Evolutionary conservation across 2,113 vertebrate genomes (phyloP), one percentile per base, ranked within the genome.

Genomic region (Hemichromis elongatus): DNA sequence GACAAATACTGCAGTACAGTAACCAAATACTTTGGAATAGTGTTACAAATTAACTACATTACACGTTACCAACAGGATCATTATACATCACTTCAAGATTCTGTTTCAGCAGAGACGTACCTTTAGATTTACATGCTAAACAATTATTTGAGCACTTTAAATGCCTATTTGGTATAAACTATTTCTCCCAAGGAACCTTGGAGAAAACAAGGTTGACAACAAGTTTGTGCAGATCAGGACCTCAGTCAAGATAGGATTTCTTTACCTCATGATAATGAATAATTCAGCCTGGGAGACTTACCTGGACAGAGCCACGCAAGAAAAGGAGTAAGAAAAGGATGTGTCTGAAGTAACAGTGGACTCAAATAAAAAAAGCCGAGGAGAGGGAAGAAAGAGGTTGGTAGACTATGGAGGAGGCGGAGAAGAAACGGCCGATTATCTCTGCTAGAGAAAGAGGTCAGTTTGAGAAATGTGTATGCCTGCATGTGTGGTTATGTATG

Each of bases 391-490:
- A 54, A 79, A 66, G 61, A 75, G 47, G 68, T n/a, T 7, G 70
- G 35, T 8, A 35, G 56, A 83, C 55, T 16, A 96, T 96, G 96
- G 94, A 92, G 75, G 95, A 94, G 89, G 92, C 66, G 84, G 87
- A 78, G 81, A 95, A 91, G 91, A 95, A 82, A 87, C 90, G 94
- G 30, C 96, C 96, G 6, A 88, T 95, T 40, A 97, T 97, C 77
- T 95, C 96, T 59, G 96, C 92, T 6, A 85, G 92, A 82, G 95
- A 95, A 90, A 92, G 92, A 95, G 96, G 96, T 97, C 77, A 93
- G 96, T 95, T 14, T 21, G 56, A 81, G 50, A 61, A 42, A 70
- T 75, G 70, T 33, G 70, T 52, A n/a, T 52, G 45, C 16, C 6
- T n/a, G 42, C 26, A 50, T 50, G 68, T 50, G 45, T 75, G 68